phyloP scores from a whole-genome alignment of 2,888 invertebrate genomes.

The Gnatocerus cornutus region DNA sequence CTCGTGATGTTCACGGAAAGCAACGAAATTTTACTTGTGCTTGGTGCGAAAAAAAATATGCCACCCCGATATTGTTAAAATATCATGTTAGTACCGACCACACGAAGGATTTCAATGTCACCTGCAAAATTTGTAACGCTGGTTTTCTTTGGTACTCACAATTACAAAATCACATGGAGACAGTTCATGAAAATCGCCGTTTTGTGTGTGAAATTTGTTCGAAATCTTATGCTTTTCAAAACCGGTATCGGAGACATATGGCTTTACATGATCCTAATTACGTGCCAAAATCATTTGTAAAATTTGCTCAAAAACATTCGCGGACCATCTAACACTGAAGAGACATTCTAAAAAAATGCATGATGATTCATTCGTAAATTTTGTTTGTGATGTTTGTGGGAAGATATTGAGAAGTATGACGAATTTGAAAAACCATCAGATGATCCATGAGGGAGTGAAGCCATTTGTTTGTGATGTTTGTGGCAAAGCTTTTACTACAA shows the following conservation, averaged over 20 bases:
- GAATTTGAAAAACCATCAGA: background rate
- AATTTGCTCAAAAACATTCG: too few relatives aligned
- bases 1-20: background rate
- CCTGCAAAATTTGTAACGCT: background rate
- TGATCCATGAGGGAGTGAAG: slow-evolving; percentile 44
- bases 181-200: too few relatives aligned
- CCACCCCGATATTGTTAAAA: slow-evolving; percentile 53
- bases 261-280: background rate
- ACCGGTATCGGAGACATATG: too few relatives aligned
- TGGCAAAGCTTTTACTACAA: slow-evolving; percentile 27
- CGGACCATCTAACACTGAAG: background rate
- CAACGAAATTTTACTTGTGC: slow-evolving; percentile 63
- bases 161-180: too few relatives aligned
- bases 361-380: slow-evolving; percentile 19
- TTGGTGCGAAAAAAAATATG: slow-evolving; percentile 74
- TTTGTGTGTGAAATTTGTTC: too few relatives aligned
- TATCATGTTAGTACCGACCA: slow-evolving; percentile 65
- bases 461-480: slow-evolving; percentile 3
- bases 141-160: too few relatives aligned
- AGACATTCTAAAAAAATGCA: background rate
- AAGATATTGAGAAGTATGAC: slow-evolving; percentile 22
- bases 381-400: slow-evolving; percentile 55
- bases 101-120: too few relatives aligned
- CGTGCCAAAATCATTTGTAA: background rate
- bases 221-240: too few relatives aligned